Evolutionary conservation across 1,140 invertebrate species (phyloP).

Genomic region (Melipona quadrifasciata): DNA sequence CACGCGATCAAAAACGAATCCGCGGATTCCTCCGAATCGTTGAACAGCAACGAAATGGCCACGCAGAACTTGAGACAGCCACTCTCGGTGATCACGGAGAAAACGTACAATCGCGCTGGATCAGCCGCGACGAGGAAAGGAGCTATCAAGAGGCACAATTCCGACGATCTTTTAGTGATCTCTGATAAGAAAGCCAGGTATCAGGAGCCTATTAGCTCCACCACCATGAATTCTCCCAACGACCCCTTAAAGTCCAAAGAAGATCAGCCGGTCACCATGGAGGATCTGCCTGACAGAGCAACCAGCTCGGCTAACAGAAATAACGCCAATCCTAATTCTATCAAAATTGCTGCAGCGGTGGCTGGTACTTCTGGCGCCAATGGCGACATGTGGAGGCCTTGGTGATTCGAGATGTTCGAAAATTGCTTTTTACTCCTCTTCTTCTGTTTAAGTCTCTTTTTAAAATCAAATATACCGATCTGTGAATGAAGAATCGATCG

Average conservation of each 20-base stretch:
- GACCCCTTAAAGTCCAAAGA: slow-evolving; percentile 54
- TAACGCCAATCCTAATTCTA: slow-evolving; percentile 70
- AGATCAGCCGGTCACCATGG: slow-evolving; percentile 62
- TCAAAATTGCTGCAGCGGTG: slow-evolving; percentile 69
- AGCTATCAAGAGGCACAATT: slow-evolving; percentile 71
- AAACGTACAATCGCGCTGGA: slow-evolving; percentile 71
- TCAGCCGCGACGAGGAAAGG: slow-evolving; percentile 61
- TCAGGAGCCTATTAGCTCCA: slow-evolving; percentile 71
- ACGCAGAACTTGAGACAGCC: slow-evolving; percentile 71
- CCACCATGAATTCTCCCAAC: slow-evolving; percentile 53
- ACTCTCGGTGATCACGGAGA: slow-evolving; percentile 78
- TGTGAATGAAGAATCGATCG: background rate
- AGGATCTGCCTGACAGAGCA: slow-evolving; percentile 71
- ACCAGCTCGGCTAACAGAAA: slow-evolving; percentile 58
- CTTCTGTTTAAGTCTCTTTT: background rate
- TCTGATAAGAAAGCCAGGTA: slow-evolving; percentile 76
- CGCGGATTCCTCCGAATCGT: slow-evolving; percentile 21
- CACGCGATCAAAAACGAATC: slow-evolving; percentile 51
- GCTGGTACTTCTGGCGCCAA: slow-evolving; percentile 70
- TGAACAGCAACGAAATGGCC: slow-evolving; percentile 33
- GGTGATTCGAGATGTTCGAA: slow-evolving; percentile 68
- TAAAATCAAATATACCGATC: no score
- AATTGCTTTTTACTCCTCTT: background rate
- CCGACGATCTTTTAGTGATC: slow-evolving; percentile 74
- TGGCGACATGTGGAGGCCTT: slow-evolving; percentile 82